A percentile compares a stretch with the other conserved stretches of the same genome.
These are phyloP conservation scores for Cosmopolites sordidus DNA, from an alignment of 2,888 invertebrate genomes.

Conservation along the genomic window DNA sequence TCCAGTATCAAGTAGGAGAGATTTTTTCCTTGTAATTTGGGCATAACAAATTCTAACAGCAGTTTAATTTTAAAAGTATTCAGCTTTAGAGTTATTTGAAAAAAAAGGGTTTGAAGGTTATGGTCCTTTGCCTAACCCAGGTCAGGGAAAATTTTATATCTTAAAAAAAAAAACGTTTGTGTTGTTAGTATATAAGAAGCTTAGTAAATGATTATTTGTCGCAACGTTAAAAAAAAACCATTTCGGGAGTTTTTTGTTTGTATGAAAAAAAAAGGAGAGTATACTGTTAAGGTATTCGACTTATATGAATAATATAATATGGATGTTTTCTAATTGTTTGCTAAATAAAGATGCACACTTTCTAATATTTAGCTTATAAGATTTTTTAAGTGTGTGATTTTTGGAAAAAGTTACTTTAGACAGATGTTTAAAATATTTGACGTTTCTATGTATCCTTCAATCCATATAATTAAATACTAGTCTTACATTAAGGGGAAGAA, in stretches of 20 bases:
- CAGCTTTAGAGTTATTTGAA: background rate
- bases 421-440: constrained; percentile 17
- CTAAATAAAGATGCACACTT: background rate
- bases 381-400: constrained; percentile 10
- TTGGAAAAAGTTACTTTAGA: constrained; percentile 14
- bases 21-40: background rate
- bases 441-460: constrained; percentile 27
- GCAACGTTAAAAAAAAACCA: too few species aligned
- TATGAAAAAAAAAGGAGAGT: too few species aligned
- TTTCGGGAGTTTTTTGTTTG: too few species aligned
- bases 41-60: constrained; percentile 1
- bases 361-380: background rate
- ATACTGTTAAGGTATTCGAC: too few species aligned
- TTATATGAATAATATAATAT: background rate
- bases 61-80: constrained; percentile 4
- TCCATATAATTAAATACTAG: constrained; percentile 28
- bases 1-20: background rate
- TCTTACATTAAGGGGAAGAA: constrained; percentile 26
- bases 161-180: constrained; percentile 9
- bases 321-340: background rate
- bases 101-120: background rate
- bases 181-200: background rate
- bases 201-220: too few species aligned
- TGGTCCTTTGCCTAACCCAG: constrained; percentile 1
- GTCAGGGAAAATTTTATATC: constrained; percentile 35